Evolutionary conservation across 2,113 vertebrate genomes (phyloP).

Genomic region (Xenopus laevis): DNA sequence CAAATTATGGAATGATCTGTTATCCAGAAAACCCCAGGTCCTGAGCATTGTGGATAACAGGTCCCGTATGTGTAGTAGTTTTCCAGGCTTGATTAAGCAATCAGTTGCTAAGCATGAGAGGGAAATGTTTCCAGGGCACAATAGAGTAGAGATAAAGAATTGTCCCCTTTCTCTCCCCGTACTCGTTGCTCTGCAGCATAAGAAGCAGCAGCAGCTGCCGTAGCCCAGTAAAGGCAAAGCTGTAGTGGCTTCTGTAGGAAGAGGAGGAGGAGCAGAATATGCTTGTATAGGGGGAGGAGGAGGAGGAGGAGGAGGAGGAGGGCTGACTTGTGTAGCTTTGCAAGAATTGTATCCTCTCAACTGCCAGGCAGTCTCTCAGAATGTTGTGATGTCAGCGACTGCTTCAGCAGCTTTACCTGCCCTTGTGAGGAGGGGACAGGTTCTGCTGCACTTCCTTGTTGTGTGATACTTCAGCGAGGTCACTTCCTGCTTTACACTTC

Average conservation of each 20-base stretch:
- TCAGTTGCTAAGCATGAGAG: not conserved
- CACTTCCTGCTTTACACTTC: conserved; percentile 42
- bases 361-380: conserved; percentile 8
- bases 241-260: conserved; percentile 35
- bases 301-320: not conserved
- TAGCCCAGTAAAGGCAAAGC: conserved; percentile 38
- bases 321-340: conserved; percentile 26
- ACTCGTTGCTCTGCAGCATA: conserved; percentile 29
- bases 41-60: too few species aligned
- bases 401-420: conserved; percentile 28
- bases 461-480: conserved; percentile 40
- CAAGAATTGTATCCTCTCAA: conserved; percentile 22
- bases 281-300: conserved; percentile 15
- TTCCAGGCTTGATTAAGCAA: too few species aligned
- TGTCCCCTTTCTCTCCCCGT: conserved; percentile 10
- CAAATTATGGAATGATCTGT: too few species aligned
- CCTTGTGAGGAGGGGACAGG: conserved; percentile 40
- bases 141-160: not conserved
- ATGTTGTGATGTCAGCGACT: conserved; percentile 37
- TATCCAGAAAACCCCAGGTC: too few species aligned
- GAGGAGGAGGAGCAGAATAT: conserved; percentile 34
- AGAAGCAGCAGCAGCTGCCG: conserved; percentile 28
- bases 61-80: too few species aligned
- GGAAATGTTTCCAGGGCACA: not conserved
- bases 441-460: conserved; percentile 37